These are phyloP conservation scores for Chiloscyllium plagiosum DNA, from an alignment of 2,113 vertebrate genomes.

Conservation along the genomic window DNA sequence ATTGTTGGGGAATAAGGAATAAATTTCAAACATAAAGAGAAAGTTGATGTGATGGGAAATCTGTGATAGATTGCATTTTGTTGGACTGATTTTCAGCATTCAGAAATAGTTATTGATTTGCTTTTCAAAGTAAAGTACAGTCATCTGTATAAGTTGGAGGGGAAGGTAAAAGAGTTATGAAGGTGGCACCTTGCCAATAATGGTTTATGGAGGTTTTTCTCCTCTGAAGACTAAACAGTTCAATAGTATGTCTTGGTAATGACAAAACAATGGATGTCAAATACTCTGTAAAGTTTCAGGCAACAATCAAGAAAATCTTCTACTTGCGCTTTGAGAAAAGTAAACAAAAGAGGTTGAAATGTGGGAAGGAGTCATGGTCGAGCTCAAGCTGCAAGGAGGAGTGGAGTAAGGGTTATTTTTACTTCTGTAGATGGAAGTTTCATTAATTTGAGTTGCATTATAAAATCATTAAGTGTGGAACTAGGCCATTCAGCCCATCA, in stretches of 20 bases:
- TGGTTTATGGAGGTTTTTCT: neutral
- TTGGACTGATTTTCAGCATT: neutral
- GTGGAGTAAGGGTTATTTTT: neutral
- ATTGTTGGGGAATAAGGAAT: neutral
- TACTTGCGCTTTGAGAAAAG: neutral
- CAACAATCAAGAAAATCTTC: neutral
- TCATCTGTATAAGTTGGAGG: neutral
- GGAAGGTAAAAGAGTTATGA: neutral
- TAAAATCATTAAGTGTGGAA: too few relatives aligned
- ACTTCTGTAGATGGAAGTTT: neutral
- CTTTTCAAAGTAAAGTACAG: neutral
- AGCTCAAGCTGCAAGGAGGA: neutral
- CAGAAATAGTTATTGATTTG: neutral
- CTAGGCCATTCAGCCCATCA: too few relatives aligned
- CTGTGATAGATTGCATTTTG: neutral
- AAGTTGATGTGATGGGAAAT: neutral
- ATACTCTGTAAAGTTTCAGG: neutral
- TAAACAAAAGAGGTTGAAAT: neutral
- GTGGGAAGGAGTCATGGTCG: neutral
- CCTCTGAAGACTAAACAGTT: neutral
- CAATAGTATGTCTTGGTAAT: neutral
- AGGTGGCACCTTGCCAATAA: neutral
- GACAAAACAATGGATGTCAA: neutral
- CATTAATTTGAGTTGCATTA: neutral
- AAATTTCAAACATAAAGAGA: neutral